These are phyloP conservation scores for Harlomillsia oculata DNA, from an alignment of 1,140 invertebrate species.

Conservation along the genomic window DNA sequence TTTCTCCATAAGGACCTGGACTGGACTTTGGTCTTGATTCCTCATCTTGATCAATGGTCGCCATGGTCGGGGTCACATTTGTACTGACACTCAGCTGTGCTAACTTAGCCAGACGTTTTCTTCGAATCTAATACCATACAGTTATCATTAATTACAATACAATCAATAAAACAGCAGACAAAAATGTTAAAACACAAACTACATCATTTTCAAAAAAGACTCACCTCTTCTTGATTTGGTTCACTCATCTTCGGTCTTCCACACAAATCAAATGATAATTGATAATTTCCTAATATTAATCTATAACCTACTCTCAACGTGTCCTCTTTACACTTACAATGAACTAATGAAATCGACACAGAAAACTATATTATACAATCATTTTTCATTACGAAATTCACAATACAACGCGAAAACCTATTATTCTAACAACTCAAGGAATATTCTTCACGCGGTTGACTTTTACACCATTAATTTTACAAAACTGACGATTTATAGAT, in stretches of 20 bases:
- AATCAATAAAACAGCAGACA: not conserved
- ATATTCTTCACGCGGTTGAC: too few species aligned
- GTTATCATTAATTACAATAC: constrained; percentile 19
- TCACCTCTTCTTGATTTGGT: constrained; percentile 63
- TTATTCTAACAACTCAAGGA: too few species aligned
- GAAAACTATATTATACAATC: too few species aligned
- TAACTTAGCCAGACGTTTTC: constrained; percentile 55
- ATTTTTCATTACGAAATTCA: too few species aligned
- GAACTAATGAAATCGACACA: too few species aligned
- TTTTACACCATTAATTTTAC: too few species aligned
- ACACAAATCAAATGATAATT: too few species aligned
- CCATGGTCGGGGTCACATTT: constrained; percentile 37
- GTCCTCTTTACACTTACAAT: too few species aligned
- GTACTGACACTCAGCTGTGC: constrained; percentile 43
- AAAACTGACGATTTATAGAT: too few species aligned
- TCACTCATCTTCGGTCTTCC: constrained; percentile 65
- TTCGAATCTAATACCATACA: constrained; percentile 53
- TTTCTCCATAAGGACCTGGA: constrained; percentile 37
- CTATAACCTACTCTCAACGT: too few species aligned
- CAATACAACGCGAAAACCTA: too few species aligned
- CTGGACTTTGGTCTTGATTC: constrained; percentile 38
- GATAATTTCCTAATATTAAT: too few species aligned
- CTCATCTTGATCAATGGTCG: constrained; percentile 38
- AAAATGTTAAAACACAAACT: constrained; percentile 1
- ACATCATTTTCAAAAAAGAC: constrained; percentile 31